These are phyloP conservation scores for Aphaenogaster rudis DNA, from an alignment of 1,140 invertebrate species.

Conservation along the genomic window DNA sequence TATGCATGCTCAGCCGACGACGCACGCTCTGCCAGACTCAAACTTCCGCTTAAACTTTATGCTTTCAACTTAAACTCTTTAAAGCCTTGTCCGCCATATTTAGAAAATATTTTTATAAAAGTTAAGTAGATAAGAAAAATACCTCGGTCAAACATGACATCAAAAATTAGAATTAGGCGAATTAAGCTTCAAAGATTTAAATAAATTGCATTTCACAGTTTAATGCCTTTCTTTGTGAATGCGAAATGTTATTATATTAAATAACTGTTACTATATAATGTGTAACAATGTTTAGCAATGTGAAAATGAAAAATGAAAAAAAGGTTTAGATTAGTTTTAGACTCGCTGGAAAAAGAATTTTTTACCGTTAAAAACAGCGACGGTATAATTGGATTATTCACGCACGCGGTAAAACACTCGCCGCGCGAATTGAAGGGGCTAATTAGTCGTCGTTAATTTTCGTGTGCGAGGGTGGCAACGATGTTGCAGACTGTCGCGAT, in stretches of 20 bases:
- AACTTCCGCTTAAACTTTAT: constrained; percentile 44
- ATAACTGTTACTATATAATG: background rate
- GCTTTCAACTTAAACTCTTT: constrained; percentile 6
- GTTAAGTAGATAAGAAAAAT: background rate
- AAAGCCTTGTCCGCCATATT: background rate
- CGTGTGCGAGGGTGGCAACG: background rate
- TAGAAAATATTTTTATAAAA: background rate
- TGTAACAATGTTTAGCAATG: background rate
- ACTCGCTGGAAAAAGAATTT: background rate
- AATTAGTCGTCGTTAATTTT: constrained; percentile 9
- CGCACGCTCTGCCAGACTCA: background rate
- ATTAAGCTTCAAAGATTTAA: background rate
- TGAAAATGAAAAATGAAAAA: background rate
- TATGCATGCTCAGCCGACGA: constrained; percentile 24
- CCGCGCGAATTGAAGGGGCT: background rate
- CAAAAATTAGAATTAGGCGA: background rate
- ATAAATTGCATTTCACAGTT: background rate
- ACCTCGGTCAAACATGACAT: background rate
- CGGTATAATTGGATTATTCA: background rate
- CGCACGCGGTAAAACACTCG: background rate
- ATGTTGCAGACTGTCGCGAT: background rate
- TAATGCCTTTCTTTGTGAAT: background rate
- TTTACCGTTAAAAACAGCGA: background rate
- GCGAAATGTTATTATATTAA: too few relatives aligned
- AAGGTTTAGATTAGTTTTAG: background rate